Percentiles rank a stretch among this genome's conserved stretches.
Conservation (phyloP, 2,797 vertebrate genomes). For the Gadopsis bispinosus region DNA sequence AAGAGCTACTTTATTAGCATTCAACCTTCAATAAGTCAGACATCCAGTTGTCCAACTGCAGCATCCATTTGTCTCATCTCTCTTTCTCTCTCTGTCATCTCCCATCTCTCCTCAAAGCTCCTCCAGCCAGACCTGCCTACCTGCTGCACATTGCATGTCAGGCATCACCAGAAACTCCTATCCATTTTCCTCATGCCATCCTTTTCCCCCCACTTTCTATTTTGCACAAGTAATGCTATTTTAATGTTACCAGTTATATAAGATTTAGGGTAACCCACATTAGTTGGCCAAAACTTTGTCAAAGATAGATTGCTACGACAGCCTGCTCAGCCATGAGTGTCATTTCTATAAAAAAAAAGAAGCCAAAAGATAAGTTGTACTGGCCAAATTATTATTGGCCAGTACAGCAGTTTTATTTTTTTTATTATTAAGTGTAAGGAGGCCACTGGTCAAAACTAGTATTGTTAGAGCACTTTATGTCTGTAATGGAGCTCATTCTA, state of each 20-base stretch:
- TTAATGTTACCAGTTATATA: conserved; percentile 54
- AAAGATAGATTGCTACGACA: conserved; percentile 54
- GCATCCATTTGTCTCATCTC: not conserved
- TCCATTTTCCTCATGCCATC: conserved; percentile 12
- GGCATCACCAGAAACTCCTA: conserved; percentile 18
- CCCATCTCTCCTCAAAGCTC: conserved; percentile 12
- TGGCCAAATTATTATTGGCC: conserved; percentile 31
- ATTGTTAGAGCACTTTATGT: not conserved
- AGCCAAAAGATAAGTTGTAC: conserved; percentile 7
- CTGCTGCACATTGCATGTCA: conserved; percentile 15
- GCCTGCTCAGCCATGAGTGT: conserved; percentile 25
- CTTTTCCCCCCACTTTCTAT: conserved; percentile 21
- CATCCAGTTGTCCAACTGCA: conserved; percentile 24
- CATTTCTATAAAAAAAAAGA: conserved; percentile 35
- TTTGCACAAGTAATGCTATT: conserved; percentile 55
- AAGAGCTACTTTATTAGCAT: not conserved
- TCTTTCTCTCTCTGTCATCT: conserved; percentile 5
- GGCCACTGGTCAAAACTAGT: not conserved
- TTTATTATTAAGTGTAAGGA: conserved; percentile 22
- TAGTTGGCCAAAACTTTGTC: conserved; percentile 35
- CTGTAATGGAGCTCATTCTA: not conserved
- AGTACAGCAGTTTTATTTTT: not conserved
- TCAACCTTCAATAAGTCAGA: conserved; percentile 26
- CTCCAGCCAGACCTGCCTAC: not conserved
- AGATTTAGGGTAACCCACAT: conserved; percentile 41